phyloP scores from a whole-genome alignment of 2,888 invertebrate genomes.

The Papilio protenor region DNA sequence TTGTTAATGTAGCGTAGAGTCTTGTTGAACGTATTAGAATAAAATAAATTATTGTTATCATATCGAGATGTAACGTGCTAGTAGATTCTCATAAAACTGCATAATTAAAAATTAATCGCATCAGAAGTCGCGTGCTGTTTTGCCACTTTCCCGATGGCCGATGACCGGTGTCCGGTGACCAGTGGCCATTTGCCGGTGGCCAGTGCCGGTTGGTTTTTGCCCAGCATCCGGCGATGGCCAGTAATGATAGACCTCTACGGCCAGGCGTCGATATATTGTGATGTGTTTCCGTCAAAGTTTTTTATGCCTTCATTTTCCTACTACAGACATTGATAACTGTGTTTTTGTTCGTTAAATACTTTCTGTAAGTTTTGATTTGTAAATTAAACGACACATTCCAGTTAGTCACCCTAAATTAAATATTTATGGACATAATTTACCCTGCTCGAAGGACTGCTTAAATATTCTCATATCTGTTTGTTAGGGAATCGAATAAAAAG shows the following conservation, averaged over 20 bases:
- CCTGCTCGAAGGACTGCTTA: background rate
- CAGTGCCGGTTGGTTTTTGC: conserved; percentile 34
- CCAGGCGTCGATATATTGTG: conserved; percentile 29
- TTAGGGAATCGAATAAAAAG: background rate
- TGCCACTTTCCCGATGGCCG: conserved; percentile 30
- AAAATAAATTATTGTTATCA: too few relatives aligned
- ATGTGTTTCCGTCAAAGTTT: conserved; percentile 32
- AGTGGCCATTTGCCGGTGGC: conserved; percentile 18
- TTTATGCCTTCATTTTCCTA: conserved; percentile 28
- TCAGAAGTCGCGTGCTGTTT: conserved; percentile 35
- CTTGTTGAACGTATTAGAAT: background rate
- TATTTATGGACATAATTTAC: background rate
- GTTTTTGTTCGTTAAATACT: background rate
- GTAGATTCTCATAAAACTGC: conserved; percentile 16
- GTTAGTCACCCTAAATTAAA: background rate
- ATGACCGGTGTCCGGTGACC: conserved; percentile 21
- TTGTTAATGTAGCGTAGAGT: background rate
- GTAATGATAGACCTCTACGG: conserved; percentile 26
- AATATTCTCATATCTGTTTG: background rate
- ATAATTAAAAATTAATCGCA: conserved; percentile 37
- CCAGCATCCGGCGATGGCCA: conserved; percentile 35
- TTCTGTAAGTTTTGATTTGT: background rate
- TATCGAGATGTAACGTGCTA: too few relatives aligned
- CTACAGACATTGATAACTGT: conserved; percentile 20
- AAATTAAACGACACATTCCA: too few relatives aligned